Percentiles rank a stretch among this genome's conserved stretches.
phyloP scores from a whole-genome alignment of 2,797 vertebrate genomes.

The Urocyon cinereoargenteus region DNA sequence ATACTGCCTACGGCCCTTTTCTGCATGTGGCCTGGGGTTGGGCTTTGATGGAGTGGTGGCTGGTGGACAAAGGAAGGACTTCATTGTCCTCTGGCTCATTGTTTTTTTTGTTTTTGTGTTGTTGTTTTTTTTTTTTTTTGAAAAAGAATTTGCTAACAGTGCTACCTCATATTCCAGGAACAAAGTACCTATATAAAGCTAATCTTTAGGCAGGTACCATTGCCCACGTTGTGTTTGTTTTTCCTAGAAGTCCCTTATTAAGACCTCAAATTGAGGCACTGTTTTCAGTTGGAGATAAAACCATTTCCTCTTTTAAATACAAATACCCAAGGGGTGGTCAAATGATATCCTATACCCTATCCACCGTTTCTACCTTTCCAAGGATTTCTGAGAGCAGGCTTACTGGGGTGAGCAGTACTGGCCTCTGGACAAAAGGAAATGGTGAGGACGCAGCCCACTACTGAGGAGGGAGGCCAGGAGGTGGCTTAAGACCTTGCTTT shows the following conservation, averaged over 20 bases:
- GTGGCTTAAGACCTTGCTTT: not conserved
- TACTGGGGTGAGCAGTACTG: not conserved
- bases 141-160: not conserved
- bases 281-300: slow-evolving; percentile 30
- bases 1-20: not conserved
- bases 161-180: not conserved
- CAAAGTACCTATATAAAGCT: not conserved
- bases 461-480: not conserved
- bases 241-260: not conserved
- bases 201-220: not conserved
- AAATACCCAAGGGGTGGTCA: not conserved
- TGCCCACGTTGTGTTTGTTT: not conserved
- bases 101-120: no score
- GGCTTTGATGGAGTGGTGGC: no score
- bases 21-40: not conserved
- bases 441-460: not conserved
- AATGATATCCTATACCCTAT: not conserved
- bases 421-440: not conserved
- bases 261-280: not conserved
- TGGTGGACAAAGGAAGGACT: not conserved
- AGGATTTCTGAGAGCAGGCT: not conserved
- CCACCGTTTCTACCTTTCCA: not conserved
- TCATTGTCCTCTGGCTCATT: not conserved
- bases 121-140: no score
- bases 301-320: not conserved